Evolutionary conservation across 2,113 vertebrate genomes (phyloP), one percentile per base, ranked within the genome.

Genomic region (Mixornis gularis): DNA sequence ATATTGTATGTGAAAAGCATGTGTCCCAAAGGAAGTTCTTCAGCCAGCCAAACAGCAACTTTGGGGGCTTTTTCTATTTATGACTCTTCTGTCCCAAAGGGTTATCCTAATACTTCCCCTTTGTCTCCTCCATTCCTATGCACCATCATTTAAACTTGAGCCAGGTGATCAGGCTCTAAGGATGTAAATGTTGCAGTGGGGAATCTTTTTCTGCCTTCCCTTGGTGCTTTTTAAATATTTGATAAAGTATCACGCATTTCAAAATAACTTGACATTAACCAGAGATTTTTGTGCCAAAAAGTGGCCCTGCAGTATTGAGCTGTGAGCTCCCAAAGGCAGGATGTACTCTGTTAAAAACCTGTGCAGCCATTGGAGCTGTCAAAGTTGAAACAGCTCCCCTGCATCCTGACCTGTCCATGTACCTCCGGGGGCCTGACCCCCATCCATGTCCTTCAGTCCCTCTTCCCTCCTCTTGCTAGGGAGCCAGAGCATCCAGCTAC

Each of bases 221-320:
- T 63, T 79, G 62, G 64, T 85, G 87, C 73, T 95, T 92, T 81
- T 76, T 10, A 85, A 89, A 78, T 79, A 93, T 24, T 64, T 74
- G n/a, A 60, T 87, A 48, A 84, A 87, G 15, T 55, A 59, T 81
- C 44, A 68, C 17, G 3, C 11, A 60, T 84, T 87, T 94, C 68
- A 81, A 52, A 88, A 76, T 70, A 7, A 63, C 38, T 69, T 87
- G 32, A 77, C 25, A 3, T 86, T 58, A 38, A 92, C 41, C 44
- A 72, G 79, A 84, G 36, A 49, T 71, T 49, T 46, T 78, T 89
- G 90, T 95, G 93, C 83, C 72, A 88, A 92, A 92, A 91, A 41
- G 21, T 44, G 53, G 58, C 85, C 60, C 79, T 58, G n/a, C n/a
- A 72, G 38, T 79, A 65, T 89, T 93, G 79, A 90, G 71, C 60